Evolutionary conservation across 2,888 invertebrate genomes (phyloP).

Genomic region (Azorinus chamasolen): DNA sequence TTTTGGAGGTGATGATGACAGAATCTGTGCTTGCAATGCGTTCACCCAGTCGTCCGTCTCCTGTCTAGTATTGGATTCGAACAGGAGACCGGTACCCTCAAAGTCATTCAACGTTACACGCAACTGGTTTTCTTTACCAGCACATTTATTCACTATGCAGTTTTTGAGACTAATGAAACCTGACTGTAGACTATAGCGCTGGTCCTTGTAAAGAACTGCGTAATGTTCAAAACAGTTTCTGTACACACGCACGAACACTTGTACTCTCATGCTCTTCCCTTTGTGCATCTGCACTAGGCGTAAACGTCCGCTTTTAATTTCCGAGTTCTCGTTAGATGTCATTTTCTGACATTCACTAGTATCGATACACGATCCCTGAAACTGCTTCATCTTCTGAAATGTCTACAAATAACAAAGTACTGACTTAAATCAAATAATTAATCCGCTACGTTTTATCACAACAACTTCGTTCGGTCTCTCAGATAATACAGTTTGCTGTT

Average conservation of each 20-base stretch:
- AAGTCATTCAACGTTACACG: conserved; percentile 72
- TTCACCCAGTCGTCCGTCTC: conserved; percentile 69
- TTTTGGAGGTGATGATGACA: conserved; percentile 62
- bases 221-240: conserved; percentile 77
- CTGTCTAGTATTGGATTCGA: conserved; percentile 58
- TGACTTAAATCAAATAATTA: no score
- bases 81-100: conserved; percentile 73
- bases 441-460: no score
- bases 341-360: conserved; percentile 32
- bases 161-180: conserved; percentile 75
- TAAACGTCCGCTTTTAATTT: conserved; percentile 69
- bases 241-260: conserved; percentile 75
- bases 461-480: no score
- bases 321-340: conserved; percentile 47
- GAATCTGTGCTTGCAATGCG: conserved; percentile 62
- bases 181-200: conserved; percentile 67
- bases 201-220: conserved; percentile 73
- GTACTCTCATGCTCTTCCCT: conserved; percentile 56
- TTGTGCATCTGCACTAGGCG: conserved; percentile 64
- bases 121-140: conserved; percentile 60
- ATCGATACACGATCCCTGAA: conserved; percentile 28
- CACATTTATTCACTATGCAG: conserved; percentile 60
- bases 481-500: no score
- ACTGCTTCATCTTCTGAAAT: conserved; percentile 42
- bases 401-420: no score